Conservation (phyloP, 2,888 invertebrate species). For the Phytoseiulus persimilis region DNA sequence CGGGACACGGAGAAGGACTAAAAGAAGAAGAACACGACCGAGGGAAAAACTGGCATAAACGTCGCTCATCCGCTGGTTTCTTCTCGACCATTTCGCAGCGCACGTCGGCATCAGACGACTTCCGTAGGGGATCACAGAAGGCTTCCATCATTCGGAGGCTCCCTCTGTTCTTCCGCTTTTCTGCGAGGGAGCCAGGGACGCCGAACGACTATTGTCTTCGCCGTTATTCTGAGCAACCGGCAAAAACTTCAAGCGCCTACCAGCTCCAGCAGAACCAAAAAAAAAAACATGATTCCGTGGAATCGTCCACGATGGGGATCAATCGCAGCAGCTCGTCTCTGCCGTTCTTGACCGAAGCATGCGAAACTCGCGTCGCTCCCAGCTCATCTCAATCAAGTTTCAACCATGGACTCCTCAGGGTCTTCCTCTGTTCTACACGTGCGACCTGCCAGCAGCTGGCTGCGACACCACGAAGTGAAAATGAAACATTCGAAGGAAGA, state of each 20-base stretch:
- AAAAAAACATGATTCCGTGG: too few species aligned
- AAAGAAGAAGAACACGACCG: too few species aligned
- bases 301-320: too few species aligned
- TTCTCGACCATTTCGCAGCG: neutral
- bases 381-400: too few species aligned
- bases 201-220: neutral
- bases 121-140: neutral
- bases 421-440: too few species aligned
- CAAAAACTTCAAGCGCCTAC: neutral
- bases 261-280: neutral
- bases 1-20: neutral
- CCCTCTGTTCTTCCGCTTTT: neutral
- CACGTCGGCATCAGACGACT: neutral
- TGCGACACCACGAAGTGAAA: too few species aligned
- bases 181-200: neutral
- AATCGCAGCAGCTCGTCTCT: too few species aligned
- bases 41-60: neutral
- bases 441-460: too few species aligned
- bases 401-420: too few species aligned
- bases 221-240: neutral
- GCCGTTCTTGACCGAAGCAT: too few species aligned
- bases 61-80: neutral
- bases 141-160: neutral
- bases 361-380: too few species aligned
- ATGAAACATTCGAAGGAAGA: too few species aligned